Evolutionary conservation across 2,888 invertebrate genomes (phyloP).

Genomic region (Megaustenia siamemsis): DNA sequence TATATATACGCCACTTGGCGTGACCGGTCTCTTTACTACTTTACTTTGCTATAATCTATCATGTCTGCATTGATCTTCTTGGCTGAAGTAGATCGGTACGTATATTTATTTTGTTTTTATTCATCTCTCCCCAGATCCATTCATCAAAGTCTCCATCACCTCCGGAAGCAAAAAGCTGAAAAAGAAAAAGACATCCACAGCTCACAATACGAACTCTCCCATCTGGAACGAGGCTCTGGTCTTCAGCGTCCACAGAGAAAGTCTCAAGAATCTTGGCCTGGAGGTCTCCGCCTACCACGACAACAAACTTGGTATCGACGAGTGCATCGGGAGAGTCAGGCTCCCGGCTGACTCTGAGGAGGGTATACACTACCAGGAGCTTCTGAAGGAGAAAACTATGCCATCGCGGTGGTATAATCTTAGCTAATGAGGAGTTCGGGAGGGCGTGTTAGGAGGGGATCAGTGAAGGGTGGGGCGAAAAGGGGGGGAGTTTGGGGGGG

Average conservation of each 20-base stretch:
- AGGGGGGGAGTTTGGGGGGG: not conserved
- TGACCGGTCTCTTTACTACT: too few species aligned
- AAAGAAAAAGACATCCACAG: conserved; percentile 90
- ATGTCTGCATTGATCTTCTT: too few species aligned
- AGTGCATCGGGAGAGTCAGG: conserved; percentile 82
- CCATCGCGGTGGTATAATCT: conserved; percentile 75
- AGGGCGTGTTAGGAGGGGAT: not conserved
- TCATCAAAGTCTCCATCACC: conserved; percentile 91
- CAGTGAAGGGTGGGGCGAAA: not conserved
- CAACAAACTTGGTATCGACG: conserved; percentile 83
- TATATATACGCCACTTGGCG: too few species aligned
- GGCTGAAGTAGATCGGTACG: too few species aligned
- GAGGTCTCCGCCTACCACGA: conserved; percentile 85
- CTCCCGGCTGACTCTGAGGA: conserved; percentile 81
- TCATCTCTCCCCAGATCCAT: conserved; percentile 85
- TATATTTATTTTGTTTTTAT: too few species aligned
- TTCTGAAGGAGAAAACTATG: conserved; percentile 70
- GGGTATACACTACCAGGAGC: conserved; percentile 75
- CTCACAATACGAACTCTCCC: conserved; percentile 88
- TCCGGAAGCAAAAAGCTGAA: conserved; percentile 91
- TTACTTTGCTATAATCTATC: too few species aligned
- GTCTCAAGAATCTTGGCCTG: conserved; percentile 82
- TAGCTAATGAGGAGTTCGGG: conserved; percentile 37
- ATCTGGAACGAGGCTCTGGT: conserved; percentile 95
- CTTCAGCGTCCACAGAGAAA: conserved; percentile 85